These are phyloP conservation scores for Drosophila murphyi DNA, from an alignment of 1,140 invertebrate genomes.

Conservation along the genomic window DNA sequence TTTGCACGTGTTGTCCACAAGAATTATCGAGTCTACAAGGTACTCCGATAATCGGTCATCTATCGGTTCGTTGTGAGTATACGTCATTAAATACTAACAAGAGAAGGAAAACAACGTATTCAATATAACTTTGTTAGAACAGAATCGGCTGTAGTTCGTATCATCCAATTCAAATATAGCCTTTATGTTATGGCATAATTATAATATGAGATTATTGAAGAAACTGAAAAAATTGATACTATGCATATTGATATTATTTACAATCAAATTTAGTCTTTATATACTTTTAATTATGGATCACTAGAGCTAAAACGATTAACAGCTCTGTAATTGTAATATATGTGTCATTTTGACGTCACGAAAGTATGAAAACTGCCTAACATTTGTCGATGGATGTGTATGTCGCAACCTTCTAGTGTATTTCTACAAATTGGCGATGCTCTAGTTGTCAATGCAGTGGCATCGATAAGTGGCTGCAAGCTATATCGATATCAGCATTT, in stretches of 20 bases:
- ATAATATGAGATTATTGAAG: no score
- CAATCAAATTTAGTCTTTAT: no score
- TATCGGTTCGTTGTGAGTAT: neutral
- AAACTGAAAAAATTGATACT: no score
- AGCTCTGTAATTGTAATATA: neutral
- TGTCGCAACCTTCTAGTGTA: neutral
- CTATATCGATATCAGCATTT: neutral
- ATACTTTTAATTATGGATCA: no score
- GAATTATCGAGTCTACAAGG: conserved; percentile 3
- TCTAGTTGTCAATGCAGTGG: neutral
- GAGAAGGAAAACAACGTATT: no score
- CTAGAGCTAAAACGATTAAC: no score
- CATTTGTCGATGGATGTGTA: neutral
- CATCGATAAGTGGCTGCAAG: neutral
- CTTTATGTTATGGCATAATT: no score
- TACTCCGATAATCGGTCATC: neutral
- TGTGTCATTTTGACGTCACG: neutral
- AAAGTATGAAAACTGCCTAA: neutral
- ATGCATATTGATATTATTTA: no score
- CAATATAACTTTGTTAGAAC: no score
- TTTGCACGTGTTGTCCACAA: conserved; percentile 51
- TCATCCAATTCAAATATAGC: no score
- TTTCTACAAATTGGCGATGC: neutral
- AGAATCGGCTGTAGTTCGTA: no score
- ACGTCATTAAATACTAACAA: neutral